These are phyloP conservation scores for Blastomussa wellsi DNA, from an alignment of 92 coral and sea anemone genomes.

Conservation along the genomic window DNA sequence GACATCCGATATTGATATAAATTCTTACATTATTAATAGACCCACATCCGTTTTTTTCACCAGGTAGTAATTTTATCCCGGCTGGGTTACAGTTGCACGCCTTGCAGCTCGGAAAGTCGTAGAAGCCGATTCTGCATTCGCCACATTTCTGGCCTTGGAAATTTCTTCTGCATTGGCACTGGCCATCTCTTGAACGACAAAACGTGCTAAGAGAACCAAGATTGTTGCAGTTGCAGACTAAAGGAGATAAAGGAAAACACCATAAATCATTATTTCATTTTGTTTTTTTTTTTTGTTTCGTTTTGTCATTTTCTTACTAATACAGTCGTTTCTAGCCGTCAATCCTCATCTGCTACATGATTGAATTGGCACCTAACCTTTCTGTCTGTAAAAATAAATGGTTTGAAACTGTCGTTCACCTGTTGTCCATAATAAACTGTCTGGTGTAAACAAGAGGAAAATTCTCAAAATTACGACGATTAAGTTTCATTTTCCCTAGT, in stretches of 20 bases:
- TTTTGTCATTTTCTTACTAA: neutral
- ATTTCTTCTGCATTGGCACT: conserved; percentile 87
- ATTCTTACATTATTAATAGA: conserved; percentile 51
- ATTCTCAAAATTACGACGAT: too few relatives aligned
- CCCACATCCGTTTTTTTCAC: conserved; percentile 59
- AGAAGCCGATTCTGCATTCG: conserved; percentile 87
- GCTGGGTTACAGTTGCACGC: conserved; percentile 90
- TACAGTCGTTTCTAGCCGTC: neutral
- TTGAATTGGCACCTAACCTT: too few relatives aligned
- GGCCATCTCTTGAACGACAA: conserved; percentile 81
- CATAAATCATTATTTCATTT: neutral
- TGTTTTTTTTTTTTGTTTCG: neutral
- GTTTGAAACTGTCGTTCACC: too few relatives aligned
- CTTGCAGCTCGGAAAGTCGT: conserved; percentile 86
- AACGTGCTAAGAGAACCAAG: conserved; percentile 89
- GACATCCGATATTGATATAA: too few relatives aligned
- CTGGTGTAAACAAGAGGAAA: too few relatives aligned
- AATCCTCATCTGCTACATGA: neutral
- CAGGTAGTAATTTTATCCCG: conserved; percentile 77
- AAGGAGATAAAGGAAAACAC: neutral
- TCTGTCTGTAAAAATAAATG: too few relatives aligned
- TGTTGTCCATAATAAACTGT: too few relatives aligned
- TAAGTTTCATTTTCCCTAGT: too few relatives aligned
- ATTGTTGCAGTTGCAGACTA: conserved; percentile 84
- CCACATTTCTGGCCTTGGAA: conserved; percentile 87